These are phyloP conservation scores for Caenorhabditis briggsae DNA, from an alignment of 1,140 invertebrate species.

Conservation along the genomic window DNA sequence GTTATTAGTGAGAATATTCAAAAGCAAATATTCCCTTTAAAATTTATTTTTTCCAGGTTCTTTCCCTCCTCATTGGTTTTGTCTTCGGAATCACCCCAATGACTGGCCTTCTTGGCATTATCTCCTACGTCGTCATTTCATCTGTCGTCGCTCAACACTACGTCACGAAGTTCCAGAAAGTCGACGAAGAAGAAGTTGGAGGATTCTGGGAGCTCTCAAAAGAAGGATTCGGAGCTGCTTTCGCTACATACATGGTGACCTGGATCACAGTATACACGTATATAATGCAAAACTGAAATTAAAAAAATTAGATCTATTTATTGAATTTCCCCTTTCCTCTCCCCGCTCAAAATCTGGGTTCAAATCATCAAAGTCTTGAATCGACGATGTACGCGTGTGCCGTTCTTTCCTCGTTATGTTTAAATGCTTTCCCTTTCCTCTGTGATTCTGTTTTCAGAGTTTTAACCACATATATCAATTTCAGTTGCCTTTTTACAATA, in stretches of 20 bases:
- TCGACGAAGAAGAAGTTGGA: slow-evolving; percentile 76
- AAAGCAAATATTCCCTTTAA: neutral
- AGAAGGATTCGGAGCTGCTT: slow-evolving; percentile 76
- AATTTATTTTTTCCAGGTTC: slow-evolving; percentile 39
- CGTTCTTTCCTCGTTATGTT: slow-evolving; percentile 57
- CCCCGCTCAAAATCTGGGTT: neutral
- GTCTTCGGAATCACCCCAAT: slow-evolving; percentile 73
- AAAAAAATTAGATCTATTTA: slow-evolving; percentile 1
- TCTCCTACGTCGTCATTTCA: slow-evolving; percentile 72
- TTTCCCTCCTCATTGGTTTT: slow-evolving; percentile 71
- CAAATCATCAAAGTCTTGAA: slow-evolving; percentile 12
- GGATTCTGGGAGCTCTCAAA: slow-evolving; percentile 78
- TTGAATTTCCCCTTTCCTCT: slow-evolving; percentile 4
- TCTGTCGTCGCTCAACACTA: slow-evolving; percentile 71
- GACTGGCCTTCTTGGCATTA: slow-evolving; percentile 70
- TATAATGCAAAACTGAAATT: slow-evolving; percentile 59
- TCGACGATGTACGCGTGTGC: slow-evolving; percentile 36
- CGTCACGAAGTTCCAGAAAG: slow-evolving; percentile 72
- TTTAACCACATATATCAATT: neutral
- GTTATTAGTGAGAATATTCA: neutral
- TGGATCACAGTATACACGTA: slow-evolving; percentile 73
- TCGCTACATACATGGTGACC: slow-evolving; percentile 77
- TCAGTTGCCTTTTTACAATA: neutral
- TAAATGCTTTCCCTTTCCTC: slow-evolving; percentile 54
- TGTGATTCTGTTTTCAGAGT: slow-evolving; percentile 35